Conservation (phyloP, 2,888 invertebrate species). For the Craniophora ligustri region DNA sequence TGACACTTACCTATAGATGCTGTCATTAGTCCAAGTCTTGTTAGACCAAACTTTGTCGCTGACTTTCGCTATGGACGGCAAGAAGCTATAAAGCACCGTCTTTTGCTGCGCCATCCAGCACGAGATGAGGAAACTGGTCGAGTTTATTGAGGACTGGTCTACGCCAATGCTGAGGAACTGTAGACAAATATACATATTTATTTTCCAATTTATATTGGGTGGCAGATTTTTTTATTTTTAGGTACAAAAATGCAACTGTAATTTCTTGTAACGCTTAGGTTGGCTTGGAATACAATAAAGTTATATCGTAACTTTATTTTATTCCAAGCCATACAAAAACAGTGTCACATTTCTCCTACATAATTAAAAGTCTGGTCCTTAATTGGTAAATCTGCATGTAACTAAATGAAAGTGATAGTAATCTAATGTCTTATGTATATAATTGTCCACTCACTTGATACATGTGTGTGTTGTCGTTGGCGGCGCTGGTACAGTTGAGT, state of each 20-base stretch:
- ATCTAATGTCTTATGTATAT: not conserved
- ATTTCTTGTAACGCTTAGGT: no score
- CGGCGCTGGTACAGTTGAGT: slow-evolving; percentile 85
- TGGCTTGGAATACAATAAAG: no score
- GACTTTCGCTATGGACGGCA: slow-evolving; percentile 90
- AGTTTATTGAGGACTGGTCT: slow-evolving; percentile 90
- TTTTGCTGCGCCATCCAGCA: slow-evolving; percentile 89
- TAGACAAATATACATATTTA: not conserved
- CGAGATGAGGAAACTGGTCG: slow-evolving; percentile 90
- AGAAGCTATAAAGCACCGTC: slow-evolving; percentile 87
- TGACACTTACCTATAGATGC: slow-evolving; percentile 78
- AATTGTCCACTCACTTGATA: slow-evolving; percentile 66
- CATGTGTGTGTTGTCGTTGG: slow-evolving; percentile 63
- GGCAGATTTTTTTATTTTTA: no score
- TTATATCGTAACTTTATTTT: no score
- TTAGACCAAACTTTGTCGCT: slow-evolving; percentile 86
- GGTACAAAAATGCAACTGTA: no score
- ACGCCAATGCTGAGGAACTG: slow-evolving; percentile 90
- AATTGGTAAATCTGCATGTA: no score
- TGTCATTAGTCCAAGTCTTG: slow-evolving; percentile 90
- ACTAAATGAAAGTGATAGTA: no score
- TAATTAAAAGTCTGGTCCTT: no score
- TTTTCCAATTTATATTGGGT: no score
- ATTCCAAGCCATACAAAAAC: no score
- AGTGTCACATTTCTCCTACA: no score